These are phyloP conservation scores for Aegithalos caudatus DNA, from an alignment of 2,113 vertebrate genomes.

Conservation along the genomic window DNA sequence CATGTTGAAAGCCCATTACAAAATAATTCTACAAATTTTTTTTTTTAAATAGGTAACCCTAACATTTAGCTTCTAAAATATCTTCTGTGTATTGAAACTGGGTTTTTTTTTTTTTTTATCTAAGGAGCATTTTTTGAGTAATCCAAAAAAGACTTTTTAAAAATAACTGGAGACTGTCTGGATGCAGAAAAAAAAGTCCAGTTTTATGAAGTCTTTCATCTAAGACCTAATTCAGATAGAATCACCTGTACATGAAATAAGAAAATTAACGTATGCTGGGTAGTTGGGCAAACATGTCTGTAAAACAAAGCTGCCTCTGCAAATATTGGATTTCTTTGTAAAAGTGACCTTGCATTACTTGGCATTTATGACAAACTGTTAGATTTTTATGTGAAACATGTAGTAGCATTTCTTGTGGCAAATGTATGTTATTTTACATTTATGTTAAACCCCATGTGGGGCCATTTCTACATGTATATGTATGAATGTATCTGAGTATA, in stretches of 20 bases:
- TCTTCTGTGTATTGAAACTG: background rate
- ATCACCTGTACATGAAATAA: background rate
- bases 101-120: background rate
- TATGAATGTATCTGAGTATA: background rate
- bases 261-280: background rate
- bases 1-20: background rate
- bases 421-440: background rate
- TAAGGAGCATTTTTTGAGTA: background rate
- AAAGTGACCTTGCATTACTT: background rate
- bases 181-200: background rate
- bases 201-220: background rate
- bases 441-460: background rate
- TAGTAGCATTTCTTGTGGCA: background rate
- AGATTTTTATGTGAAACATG: background rate
- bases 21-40: background rate
- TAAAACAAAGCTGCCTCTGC: background rate
- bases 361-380: background rate
- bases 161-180: background rate
- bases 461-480: background rate
- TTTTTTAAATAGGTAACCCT: no score
- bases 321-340: background rate
- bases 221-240: background rate
- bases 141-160: background rate
- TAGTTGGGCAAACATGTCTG: background rate
- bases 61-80: background rate